phyloP scores from a whole-genome alignment of 2,797 vertebrate genomes.

The Gymnoscopelus braueri region DNA sequence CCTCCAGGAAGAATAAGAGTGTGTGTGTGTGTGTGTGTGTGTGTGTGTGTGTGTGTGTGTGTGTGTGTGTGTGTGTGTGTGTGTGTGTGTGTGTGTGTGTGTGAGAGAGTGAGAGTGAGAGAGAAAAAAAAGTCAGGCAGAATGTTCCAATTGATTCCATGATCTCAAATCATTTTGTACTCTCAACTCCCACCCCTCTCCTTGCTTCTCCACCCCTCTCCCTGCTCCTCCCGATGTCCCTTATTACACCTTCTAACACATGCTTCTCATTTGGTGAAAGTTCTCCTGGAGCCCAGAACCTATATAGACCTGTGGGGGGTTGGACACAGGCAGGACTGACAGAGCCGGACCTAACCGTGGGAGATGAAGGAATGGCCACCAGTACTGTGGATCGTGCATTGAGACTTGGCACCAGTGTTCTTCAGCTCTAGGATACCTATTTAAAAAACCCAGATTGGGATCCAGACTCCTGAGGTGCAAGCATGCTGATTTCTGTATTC shows the following conservation, averaged over 20 bases:
- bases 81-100: too few relatives aligned
- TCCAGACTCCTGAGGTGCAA: background rate
- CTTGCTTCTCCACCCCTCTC: slow-evolving; percentile 28
- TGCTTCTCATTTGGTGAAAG: slow-evolving; percentile 55
- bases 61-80: too few relatives aligned
- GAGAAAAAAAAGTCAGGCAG: background rate
- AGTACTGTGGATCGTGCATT: background rate
- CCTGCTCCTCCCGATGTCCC: slow-evolving; percentile 3
- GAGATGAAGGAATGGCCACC: background rate
- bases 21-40: background rate
- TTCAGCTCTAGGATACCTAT: background rate
- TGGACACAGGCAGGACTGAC: background rate
- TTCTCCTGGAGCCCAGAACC: slow-evolving; percentile 20
- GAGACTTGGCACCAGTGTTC: background rate
- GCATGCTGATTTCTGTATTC: background rate
- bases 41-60: too few relatives aligned
- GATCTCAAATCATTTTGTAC: slow-evolving; percentile 31
- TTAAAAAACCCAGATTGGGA: background rate
- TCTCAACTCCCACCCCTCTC: slow-evolving; percentile 20
- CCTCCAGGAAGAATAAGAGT: background rate
- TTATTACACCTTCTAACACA: slow-evolving; percentile 50
- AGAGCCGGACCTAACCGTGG: background rate
- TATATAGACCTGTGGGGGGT: background rate
- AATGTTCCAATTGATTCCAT: slow-evolving; percentile 36
- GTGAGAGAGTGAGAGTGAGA: too few relatives aligned